Evolutionary conservation across 2,888 invertebrate genomes (phyloP), one percentile per base, ranked within the genome.

Genomic region (Dicycla oo): DNA sequence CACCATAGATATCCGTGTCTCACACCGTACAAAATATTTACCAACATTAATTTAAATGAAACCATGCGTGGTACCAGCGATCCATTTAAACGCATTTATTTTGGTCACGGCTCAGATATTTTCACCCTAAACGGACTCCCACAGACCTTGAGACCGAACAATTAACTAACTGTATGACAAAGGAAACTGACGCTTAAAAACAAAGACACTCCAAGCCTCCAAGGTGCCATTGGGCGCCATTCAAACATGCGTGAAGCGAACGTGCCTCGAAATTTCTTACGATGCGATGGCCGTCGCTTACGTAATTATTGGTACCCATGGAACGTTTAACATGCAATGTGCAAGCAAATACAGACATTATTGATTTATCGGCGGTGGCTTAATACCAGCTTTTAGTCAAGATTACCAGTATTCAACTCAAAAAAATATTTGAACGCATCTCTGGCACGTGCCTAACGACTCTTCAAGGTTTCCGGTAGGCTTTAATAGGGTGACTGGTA

Each of bases 201-300:
- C 90, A 90, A 88, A 88, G 88, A 82, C 88, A 82, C 72, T 74
- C 86, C 91, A 93, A 94, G 93, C 94, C 71, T 74, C 87, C 91
- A 93, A 94, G 93, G 94, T 94, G 94, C 89, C 93, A 91, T 92
- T 93, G 89, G 88, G 87, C 88, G 91, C 89, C 90, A 90, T 90
- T 90, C 87, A 90, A 88, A 89, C 88, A 88, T 83, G 82, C 85
- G 87, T 87, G 74, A 82, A 86, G 86, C 90, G 88, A 87, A 91
- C 91, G 91, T 92, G 91, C 87, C 85, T 90, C 90, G 88, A 93
- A 91, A 91, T 89, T 88, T 91, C 88, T 86, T 88, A 87, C 78
- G 86, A 88, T 86, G 78, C 78, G 86, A 88, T 86, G 78, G 81
- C 77, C 73, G 73, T 62, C 70, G 78, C 74, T 89, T 90, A 90